Conservation (phyloP, 2,888 invertebrate genomes). For the Tipula unca region DNA sequence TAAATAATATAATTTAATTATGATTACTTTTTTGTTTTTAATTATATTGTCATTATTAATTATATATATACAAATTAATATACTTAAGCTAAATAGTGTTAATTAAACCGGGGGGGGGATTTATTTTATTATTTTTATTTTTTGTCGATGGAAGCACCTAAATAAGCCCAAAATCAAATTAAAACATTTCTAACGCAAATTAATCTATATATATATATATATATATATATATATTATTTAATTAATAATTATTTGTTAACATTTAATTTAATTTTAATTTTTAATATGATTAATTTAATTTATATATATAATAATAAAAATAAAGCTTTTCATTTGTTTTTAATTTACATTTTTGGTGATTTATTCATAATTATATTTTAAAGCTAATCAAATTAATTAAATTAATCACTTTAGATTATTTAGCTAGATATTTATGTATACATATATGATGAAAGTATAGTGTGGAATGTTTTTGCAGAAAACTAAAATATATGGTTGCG, state of each 20-base stretch:
- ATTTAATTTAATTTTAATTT: not conserved
- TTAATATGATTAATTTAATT: not conserved
- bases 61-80: not conserved
- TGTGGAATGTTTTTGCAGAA: not conserved
- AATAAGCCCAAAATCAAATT: not conserved
- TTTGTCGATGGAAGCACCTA: not conserved
- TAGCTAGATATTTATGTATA: not conserved
- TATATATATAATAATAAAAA: not conserved
- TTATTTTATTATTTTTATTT: not conserved
- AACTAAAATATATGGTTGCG: no score
- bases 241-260: not conserved
- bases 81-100: not conserved
- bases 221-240: not conserved
- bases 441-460: not conserved
- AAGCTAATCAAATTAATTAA: not conserved
- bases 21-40: not conserved
- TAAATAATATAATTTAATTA: not conserved
- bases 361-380: not conserved
- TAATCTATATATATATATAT: not conserved
- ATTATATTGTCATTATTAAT: not conserved
- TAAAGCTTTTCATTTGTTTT: slow-evolving; percentile 9
- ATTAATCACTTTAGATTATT: not conserved
- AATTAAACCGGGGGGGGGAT: not conserved
- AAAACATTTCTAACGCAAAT: not conserved
- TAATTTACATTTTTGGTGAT: not conserved